These are phyloP conservation scores for Andricus grossulariae DNA, from an alignment of 1,140 invertebrate genomes.

Conservation along the genomic window DNA sequence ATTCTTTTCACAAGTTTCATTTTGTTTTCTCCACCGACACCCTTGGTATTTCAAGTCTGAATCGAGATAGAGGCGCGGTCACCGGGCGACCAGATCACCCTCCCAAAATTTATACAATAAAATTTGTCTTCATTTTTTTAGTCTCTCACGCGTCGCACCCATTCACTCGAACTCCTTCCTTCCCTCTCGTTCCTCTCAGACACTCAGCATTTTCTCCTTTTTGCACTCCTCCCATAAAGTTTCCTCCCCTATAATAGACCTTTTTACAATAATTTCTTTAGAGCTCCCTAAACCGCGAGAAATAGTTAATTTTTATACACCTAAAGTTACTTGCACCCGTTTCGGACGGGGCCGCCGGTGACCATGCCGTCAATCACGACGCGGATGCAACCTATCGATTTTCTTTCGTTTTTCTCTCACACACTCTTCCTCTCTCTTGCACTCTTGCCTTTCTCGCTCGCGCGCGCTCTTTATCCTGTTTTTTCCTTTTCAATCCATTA, in stretches of 20 bases:
- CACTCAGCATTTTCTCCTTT: not conserved
- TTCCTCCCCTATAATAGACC: constrained; percentile 56
- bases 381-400: constrained; percentile 48
- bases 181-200: not conserved
- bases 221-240: constrained; percentile 45
- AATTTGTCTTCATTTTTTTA: constrained; percentile 20
- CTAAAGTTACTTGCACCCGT: constrained; percentile 70
- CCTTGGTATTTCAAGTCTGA: constrained; percentile 53
- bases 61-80: constrained; percentile 62
- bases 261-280: constrained; percentile 72
- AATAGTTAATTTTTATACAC: constrained; percentile 67
- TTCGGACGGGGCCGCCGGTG: constrained; percentile 66
- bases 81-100: constrained; percentile 63
- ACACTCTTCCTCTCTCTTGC: constrained; percentile 52
- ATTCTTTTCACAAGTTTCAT: constrained; percentile 22
- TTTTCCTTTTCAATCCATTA: constrained; percentile 42
- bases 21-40: constrained; percentile 34
- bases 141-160: not conserved
- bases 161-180: constrained; percentile 16
- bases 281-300: constrained; percentile 67
- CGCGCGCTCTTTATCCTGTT: constrained; percentile 39
- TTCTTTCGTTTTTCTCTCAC: constrained; percentile 48
- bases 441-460: constrained; percentile 47
- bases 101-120: constrained; percentile 36
- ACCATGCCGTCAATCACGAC: constrained; percentile 55